Evolutionary conservation across 2,888 invertebrate species (phyloP).

Genomic region (Erebia aethiops): DNA sequence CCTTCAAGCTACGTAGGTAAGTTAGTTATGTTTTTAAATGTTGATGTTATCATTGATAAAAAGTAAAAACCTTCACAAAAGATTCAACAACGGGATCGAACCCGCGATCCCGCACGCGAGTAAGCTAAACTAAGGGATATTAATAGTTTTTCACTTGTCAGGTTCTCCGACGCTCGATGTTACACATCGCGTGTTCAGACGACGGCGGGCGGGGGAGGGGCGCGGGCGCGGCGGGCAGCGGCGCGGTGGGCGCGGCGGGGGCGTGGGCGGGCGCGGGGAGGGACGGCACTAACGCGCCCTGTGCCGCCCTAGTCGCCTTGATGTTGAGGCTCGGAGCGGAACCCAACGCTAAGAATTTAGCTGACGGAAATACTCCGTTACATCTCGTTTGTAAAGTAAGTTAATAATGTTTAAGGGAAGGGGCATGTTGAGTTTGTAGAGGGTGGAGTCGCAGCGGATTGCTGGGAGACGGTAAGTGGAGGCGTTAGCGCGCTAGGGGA

Average conservation of each 20-base stretch:
- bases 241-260: constrained; percentile 87
- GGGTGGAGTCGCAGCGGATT: too few relatives aligned
- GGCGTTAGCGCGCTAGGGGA: constrained; percentile 49
- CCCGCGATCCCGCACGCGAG: too few relatives aligned
- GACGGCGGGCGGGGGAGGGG: constrained; percentile 84
- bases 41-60: too few relatives aligned
- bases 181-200: constrained; percentile 93
- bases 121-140: not conserved
- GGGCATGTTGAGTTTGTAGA: too few relatives aligned
- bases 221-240: constrained; percentile 84
- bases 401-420: not conserved
- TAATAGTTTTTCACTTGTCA: constrained; percentile 42
- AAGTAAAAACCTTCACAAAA: too few relatives aligned
- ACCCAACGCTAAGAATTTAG: constrained; percentile 88
- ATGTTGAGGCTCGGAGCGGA: constrained; percentile 92
- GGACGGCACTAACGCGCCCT: constrained; percentile 82
- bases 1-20: too few relatives aligned
- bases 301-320: constrained; percentile 82
- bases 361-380: constrained; percentile 93
- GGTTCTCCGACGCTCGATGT: constrained; percentile 86
- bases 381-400: constrained; percentile 90
- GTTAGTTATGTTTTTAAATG: too few relatives aligned
- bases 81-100: too few relatives aligned
- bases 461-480: too few relatives aligned
- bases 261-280: constrained; percentile 68